phyloP scores from a whole-genome alignment of 1,140 invertebrate genomes.

The Drosophila ficusphila region DNA sequence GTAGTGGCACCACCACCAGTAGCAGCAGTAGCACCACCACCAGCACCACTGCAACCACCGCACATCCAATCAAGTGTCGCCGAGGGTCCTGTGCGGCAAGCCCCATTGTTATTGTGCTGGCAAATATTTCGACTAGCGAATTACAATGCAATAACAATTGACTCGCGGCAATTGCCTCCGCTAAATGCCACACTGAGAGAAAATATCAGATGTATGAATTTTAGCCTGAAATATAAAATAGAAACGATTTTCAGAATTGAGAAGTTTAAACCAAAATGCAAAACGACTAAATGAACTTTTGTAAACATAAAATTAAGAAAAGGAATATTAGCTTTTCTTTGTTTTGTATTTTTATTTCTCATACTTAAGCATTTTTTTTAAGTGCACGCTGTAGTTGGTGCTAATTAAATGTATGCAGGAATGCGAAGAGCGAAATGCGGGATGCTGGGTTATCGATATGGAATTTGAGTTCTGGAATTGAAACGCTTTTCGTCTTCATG shows the following conservation, averaged over 20 bases:
- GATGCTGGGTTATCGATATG: slow-evolving; percentile 8
- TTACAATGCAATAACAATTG: slow-evolving; percentile 42
- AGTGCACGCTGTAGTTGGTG: not conserved
- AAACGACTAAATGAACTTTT: too few species aligned
- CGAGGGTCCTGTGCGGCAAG: slow-evolving; percentile 30
- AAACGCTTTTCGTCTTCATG: not conserved
- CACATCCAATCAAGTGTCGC: slow-evolving; percentile 31
- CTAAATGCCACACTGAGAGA: slow-evolving; percentile 2
- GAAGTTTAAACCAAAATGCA: too few species aligned
- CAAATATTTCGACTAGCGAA: slow-evolving; percentile 40
- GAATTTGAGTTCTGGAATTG: not conserved
- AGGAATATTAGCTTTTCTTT: not conserved
- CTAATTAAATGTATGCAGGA: slow-evolving; percentile 10
- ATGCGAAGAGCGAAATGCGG: slow-evolving; percentile 11
- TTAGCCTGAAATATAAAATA: too few species aligned
- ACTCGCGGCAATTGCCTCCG: not conserved
- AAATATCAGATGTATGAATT: too few species aligned
- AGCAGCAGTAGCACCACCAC: not conserved
- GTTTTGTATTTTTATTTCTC: too few species aligned
- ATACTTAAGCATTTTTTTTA: not conserved
- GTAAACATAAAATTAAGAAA: too few species aligned
- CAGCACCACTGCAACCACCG: not conserved
- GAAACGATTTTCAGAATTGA: too few species aligned
- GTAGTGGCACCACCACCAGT: not conserved
- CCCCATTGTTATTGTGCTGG: slow-evolving; percentile 24